Evolutionary conservation across 1,140 invertebrate genomes (phyloP).

Genomic region (Schmidtea mediterranea): DNA sequence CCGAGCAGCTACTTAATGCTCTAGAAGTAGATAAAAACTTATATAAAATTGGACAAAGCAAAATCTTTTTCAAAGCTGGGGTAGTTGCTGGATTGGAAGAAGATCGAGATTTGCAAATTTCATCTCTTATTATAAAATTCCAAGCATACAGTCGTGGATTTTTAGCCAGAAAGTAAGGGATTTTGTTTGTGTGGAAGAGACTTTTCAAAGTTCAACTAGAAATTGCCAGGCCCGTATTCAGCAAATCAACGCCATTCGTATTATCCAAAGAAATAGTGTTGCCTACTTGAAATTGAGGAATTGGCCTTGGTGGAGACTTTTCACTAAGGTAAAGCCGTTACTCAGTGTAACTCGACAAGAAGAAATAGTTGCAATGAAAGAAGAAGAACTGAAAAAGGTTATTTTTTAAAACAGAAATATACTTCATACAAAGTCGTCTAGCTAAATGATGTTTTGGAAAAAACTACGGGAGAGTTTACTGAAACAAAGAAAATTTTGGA

Average conservation of each 20-base stretch:
- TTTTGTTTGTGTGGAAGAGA: too few species aligned
- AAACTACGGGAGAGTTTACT: not conserved
- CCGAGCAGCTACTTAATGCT: slow-evolving; percentile 73
- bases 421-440: too few species aligned
- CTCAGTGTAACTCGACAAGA: slow-evolving; percentile 69
- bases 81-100: slow-evolving; percentile 92
- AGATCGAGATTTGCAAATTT: slow-evolving; percentile 91
- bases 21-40: slow-evolving; percentile 81
- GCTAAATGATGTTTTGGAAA: not conserved
- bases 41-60: slow-evolving; percentile 83
- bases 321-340: slow-evolving; percentile 46
- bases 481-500: not conserved
- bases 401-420: too few species aligned
- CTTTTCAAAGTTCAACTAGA: too few species aligned
- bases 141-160: slow-evolving; percentile 89
- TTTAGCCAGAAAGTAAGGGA: slow-evolving; percentile 40
- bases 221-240: slow-evolving; percentile 88
- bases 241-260: slow-evolving; percentile 86
- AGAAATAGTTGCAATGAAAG: slow-evolving; percentile 29
- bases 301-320: slow-evolving; percentile 97
- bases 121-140: slow-evolving; percentile 76
- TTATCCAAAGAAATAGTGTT: slow-evolving; percentile 91
- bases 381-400: not conserved
- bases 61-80: slow-evolving; percentile 92
- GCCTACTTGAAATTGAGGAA: slow-evolving; percentile 89